Evolutionary conservation across 2,797 vertebrate species (phyloP), one percentile per base, ranked within the genome.

Genomic region (Pogonophryne albipinna): DNA sequence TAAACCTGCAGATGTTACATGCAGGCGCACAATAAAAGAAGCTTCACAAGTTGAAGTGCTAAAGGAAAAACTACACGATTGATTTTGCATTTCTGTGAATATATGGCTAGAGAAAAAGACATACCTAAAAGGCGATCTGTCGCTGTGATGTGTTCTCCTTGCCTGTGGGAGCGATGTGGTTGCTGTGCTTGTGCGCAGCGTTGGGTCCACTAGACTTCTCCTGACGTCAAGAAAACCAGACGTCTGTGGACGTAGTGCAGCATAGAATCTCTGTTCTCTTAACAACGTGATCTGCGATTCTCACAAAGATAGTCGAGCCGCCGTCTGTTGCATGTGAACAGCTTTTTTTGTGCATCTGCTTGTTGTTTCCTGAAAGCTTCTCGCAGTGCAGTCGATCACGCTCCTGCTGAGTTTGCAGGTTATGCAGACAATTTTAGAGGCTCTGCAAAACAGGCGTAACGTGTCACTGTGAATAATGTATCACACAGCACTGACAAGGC

Each of bases 201-300:
- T 90, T 58, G 76, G 71, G 69, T 91, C 80, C 86, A 86, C 83
- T 83, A 82, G 81, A 85, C 88, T 87, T 86, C 87, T 91, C 87
- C 88, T 94, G 92, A 94, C 93, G 93, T 94, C 93, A 94, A 83
- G 88, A 84, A 66, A 65, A 76, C 57, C 89, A 87, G 87, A 85
- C 90, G 89, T 88, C 83, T 87, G 75, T 83, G 87, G 85, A 88
- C 87, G 85, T 84, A 89, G 89, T 86, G 91, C 87, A 87, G 86
- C 89, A 88, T 12, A 71, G 84, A 91, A 85, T 80, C 82, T 55
- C 34, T 87, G 86, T 79, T 82, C 88, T 67, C 71, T 58, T 16
- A 66, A 64, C 80, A 75, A 41, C 80, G 74, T 50, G 73, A 88
- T 83, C 74, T 60, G 78, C 53, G 71, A 65, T 51, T 68, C 84